Percentiles rank a stretch among this genome's conserved stretches.
phyloP scores from a whole-genome alignment of 2,113 vertebrate species.

The Cinclus mexicanus region DNA sequence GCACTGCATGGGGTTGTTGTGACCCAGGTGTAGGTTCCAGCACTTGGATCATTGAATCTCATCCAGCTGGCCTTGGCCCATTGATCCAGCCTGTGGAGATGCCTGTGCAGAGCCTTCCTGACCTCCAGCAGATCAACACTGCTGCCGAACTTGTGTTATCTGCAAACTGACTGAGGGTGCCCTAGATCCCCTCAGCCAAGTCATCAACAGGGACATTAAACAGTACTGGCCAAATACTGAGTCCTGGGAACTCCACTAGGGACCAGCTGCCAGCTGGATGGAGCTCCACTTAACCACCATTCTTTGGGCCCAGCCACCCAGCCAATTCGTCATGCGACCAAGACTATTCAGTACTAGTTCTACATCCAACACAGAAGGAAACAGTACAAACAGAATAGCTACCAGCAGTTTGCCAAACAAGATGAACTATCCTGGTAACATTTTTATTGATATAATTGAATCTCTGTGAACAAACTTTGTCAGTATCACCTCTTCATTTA shows the following conservation, averaged over 20 bases:
- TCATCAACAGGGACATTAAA: not conserved
- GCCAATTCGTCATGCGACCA: not conserved
- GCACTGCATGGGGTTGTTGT: not conserved
- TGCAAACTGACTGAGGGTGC: not conserved
- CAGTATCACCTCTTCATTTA: not conserved
- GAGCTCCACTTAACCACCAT: not conserved
- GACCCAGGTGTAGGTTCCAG: not conserved
- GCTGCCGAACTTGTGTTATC: accelerated
- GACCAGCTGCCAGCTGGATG: not conserved
- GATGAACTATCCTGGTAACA: not conserved
- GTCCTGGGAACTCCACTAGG: not conserved
- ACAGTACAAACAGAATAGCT: not conserved
- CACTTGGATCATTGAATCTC: not conserved
- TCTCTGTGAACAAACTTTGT: not conserved
- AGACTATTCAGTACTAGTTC: not conserved
- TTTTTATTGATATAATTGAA: not conserved
- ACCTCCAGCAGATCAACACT: not conserved
- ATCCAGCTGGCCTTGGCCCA: accelerated
- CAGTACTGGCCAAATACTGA: not conserved
- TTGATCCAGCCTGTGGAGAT: not conserved
- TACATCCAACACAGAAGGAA: not conserved
- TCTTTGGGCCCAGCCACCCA: not conserved
- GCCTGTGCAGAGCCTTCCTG: not conserved
- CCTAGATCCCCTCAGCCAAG: not conserved
- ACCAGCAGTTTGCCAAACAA: not conserved